Conservation (phyloP, 2,113 vertebrate genomes). For the Rhabdornis inornatus region DNA sequence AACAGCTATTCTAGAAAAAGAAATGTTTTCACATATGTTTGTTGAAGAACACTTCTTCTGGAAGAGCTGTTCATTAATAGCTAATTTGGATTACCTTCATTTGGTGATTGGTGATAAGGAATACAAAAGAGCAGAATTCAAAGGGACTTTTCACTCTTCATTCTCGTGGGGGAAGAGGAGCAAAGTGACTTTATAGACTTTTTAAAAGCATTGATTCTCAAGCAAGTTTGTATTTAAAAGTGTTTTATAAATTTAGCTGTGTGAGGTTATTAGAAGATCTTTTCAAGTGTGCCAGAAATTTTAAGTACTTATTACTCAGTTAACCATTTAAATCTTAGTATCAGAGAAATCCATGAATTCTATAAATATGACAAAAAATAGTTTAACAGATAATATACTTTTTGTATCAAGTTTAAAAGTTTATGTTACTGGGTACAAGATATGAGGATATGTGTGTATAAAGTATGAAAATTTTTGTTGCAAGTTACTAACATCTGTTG, state of each 20-base stretch:
- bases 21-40: background rate
- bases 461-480: background rate
- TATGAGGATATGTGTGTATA: background rate
- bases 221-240: background rate
- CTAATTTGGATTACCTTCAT: constrained; percentile 28
- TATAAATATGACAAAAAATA: background rate
- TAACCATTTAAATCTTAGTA: background rate
- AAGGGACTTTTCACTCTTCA: constrained; percentile 4
- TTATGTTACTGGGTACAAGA: background rate
- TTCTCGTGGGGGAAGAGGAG: background rate
- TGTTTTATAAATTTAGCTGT: background rate
- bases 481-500: background rate
- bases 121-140: constrained; percentile 35
- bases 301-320: background rate
- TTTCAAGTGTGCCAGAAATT: background rate
- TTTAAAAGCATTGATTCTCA: background rate
- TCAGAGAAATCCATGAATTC: background rate
- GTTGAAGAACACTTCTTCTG: background rate
- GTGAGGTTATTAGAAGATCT: background rate
- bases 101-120: constrained; percentile 12
- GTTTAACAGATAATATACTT: background rate
- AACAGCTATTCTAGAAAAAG: background rate
- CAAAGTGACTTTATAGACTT: constrained; percentile 29
- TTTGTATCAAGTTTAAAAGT: background rate
- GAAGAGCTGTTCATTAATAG: constrained; percentile 2